Percentiles rank a stretch among this genome's conserved stretches.
These are phyloP conservation scores for Anas bernieri DNA, from an alignment of 2,797 vertebrate genomes.

Conservation along the genomic window DNA sequence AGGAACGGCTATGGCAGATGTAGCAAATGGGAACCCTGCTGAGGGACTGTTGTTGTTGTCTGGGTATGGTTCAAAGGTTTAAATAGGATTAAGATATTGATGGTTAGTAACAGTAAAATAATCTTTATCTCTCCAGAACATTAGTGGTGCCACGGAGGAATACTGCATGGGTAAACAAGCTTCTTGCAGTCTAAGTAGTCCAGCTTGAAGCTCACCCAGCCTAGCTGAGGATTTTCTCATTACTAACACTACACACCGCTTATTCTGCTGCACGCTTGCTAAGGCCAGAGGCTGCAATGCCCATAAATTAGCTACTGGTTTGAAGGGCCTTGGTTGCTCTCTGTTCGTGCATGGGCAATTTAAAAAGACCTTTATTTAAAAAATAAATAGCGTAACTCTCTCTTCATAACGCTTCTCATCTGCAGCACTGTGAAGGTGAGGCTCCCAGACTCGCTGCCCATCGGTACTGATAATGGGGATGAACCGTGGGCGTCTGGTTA, in stretches of 20 bases:
- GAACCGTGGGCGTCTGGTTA: neutral
- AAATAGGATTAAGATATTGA: neutral
- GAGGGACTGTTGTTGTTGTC: neutral
- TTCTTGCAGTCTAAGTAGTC: neutral
- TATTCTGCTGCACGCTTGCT: neutral
- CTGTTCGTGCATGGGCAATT: neutral
- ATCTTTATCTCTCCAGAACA: neutral
- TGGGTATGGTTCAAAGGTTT: neutral
- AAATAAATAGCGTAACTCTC: neutral
- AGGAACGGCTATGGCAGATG: neutral
- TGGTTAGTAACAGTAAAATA: slow-evolving; percentile 6
- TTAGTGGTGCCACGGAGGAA: neutral
- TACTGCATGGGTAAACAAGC: neutral
- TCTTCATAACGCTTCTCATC: neutral
- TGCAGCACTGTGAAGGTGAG: neutral
- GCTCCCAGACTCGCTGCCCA: neutral
- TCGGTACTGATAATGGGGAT: neutral
- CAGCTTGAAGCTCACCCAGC: neutral
- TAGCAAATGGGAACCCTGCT: neutral
- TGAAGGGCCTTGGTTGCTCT: neutral
- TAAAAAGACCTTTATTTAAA: neutral
- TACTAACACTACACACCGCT: neutral
- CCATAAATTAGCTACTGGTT: neutral
- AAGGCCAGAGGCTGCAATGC: neutral
- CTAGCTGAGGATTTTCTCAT: neutral